Evolutionary conservation across 2,113 vertebrate genomes (phyloP), one percentile per base, ranked within the genome.

Genomic region (Agapornis roseicollis): DNA sequence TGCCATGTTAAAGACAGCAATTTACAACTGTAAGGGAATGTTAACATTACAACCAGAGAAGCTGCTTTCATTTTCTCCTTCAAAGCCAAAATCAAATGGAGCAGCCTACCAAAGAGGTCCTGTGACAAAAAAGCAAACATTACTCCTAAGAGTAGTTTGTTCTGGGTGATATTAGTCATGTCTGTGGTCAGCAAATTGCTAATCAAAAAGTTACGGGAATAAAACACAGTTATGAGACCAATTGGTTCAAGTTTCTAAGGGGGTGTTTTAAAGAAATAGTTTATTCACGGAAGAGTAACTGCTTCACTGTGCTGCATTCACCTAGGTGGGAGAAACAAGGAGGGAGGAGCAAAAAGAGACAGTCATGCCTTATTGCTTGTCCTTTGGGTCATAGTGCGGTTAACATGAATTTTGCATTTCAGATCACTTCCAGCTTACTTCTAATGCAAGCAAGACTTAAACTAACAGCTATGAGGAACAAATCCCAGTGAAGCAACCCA

Each of bases 121-220:
- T 79, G 58, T 80, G 70, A 91, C 39, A 83, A 69, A n/a, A 85
- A 85, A 89, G 79, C 61, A 94, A 89, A 93, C 60, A 60, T 72
- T 52, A 86, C 42, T 71, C 52, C 44, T 90, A 65, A 28, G 47
- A 79, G 61, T 19, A 18, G 71, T 41, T 92, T 96, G 85, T 50
- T 91, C 93, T 71, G 72, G 39, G 50, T 68, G 69, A 50, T 35
- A 56, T 80, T 91, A 53, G 28, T 63, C n/a, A 39, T 55, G 46
- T 52, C 22, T 63, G 69, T 5, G 5, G 80, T 52, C 23, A 69
- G 55, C 64, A 83, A 90, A 92, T 47, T 65, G 56, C 69, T 85
- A 23, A 47, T 56, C 47, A 47, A 60, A 68, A 85, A 8, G 24
- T 68, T 44, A 71, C 0, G 7, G 58, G 49, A 89, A 85, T 65